A percentile compares a stretch with the other conserved stretches of the same genome.
These are phyloP conservation scores for Drosophila mayri DNA, from an alignment of 1,140 invertebrate species.

Conservation along the genomic window DNA sequence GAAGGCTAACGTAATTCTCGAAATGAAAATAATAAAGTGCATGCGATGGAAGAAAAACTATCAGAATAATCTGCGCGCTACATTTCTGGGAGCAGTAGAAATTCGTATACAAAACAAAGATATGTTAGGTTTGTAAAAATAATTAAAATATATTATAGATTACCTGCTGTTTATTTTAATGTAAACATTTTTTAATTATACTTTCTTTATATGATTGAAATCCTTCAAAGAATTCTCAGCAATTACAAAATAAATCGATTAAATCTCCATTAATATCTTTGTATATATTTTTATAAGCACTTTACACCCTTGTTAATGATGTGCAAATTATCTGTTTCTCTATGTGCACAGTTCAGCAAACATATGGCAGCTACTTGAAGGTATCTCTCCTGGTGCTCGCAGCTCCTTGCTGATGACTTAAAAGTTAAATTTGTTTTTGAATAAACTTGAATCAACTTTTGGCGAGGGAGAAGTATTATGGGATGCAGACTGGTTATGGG, in stretches of 20 bases:
- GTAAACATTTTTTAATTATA: too few species aligned
- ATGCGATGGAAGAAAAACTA: constrained; percentile 14
- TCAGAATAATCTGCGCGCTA: constrained; percentile 26
- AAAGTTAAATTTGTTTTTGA: constrained; percentile 79
- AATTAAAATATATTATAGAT: background rate
- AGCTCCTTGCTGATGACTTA: constrained; percentile 68
- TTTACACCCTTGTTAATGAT: background rate
- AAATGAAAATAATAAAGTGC: constrained; percentile 35
- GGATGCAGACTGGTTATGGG: constrained; percentile 8
- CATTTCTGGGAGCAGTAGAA: background rate
- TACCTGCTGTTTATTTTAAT: background rate
- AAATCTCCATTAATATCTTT: background rate
- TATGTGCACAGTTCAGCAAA: constrained; percentile 5
- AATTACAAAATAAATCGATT: background rate
- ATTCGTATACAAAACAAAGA: background rate
- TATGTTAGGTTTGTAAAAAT: background rate
- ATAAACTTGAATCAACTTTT: constrained; percentile 80
- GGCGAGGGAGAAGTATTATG: constrained; percentile 31
- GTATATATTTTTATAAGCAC: background rate
- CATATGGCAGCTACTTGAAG: constrained; percentile 42
- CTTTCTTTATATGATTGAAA: background rate
- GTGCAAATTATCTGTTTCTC: constrained; percentile 7
- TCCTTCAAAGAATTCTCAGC: background rate
- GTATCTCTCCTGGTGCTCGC: constrained; percentile 16
- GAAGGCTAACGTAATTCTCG: constrained; percentile 47